A percentile compares a stretch with the other conserved stretches of the same genome.
These are phyloP conservation scores for Chaetops frenatus DNA, from an alignment of 2,113 vertebrate species.

Conservation along the genomic window DNA sequence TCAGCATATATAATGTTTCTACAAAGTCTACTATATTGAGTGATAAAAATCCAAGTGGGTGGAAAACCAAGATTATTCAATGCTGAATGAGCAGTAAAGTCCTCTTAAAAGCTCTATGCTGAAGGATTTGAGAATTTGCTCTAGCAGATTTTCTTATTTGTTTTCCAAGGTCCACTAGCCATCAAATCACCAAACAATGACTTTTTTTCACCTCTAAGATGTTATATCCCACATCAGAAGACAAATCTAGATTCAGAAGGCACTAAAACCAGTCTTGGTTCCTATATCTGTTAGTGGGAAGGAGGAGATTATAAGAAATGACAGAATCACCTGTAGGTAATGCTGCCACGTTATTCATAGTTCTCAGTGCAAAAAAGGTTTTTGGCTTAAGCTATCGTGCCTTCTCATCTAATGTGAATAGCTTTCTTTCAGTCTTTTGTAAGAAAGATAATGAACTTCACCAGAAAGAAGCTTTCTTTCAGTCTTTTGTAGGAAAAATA, in stretches of 20 bases:
- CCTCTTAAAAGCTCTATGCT: not conserved
- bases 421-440: not conserved
- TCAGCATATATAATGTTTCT: not conserved
- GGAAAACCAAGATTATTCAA: not conserved
- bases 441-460: not conserved
- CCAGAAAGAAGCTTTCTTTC: not conserved
- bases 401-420: not conserved
- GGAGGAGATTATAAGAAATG: not conserved
- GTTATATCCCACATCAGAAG: not conserved
- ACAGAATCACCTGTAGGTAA: not conserved
- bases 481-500: not conserved
- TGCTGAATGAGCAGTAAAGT: not conserved
- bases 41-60: not conserved
- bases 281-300: not conserved
- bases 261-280: not conserved
- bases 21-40: not conserved
- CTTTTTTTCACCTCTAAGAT: not conserved
- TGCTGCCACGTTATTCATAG: not conserved
- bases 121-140: not conserved
- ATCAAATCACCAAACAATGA: not conserved
- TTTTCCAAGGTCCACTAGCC: not conserved
- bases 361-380: not conserved
- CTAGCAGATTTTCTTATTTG: not conserved
- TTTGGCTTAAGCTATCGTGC: not conserved
- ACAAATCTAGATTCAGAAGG: not conserved